Evolutionary conservation across 37 sponge, comb jelly and placozoan genomes (phyloP), one percentile per base, ranked within the genome.

Genomic region (Hormiphora californensis): DNA sequence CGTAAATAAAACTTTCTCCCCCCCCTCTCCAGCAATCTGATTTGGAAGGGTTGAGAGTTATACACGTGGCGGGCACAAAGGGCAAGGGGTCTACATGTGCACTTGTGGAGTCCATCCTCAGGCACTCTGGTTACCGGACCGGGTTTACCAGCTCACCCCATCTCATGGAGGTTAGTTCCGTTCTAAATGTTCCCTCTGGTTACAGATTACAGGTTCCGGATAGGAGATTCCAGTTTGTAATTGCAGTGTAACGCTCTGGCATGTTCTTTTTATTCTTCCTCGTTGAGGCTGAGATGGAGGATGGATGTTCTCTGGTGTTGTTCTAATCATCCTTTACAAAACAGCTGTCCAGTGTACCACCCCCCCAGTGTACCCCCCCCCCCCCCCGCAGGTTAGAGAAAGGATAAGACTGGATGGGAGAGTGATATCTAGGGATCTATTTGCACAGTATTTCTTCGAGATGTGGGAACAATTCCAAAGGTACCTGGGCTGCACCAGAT

Each of bases 381-480:
- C 93, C 54, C 90, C 92, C 30, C 61, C 91, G 28, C 94, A 96
- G 86, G 97, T 98, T 40, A 51, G 99, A 22, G 99, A 98, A 88
- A 88, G 99, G 21, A 94, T 98, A 30, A 88, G 95, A 8, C 53
- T 98, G 31, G 93, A 98, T 86, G 95, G 99, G n/a, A 21, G 34
- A 25, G 95, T 94, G 32, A 91, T 98, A 19, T 69, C 89, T 9
- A 90, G 89, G 41, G 59, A 54, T 23, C 67, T 85, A 31, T 98
- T 98, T 89, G 69, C 85, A 0, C 31, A 39, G 25, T 88, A 98
- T 62, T 98, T 94, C 89, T 93, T 92, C 92, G 59, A 90, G 40
- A 54, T 73, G 23, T 73, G 81, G 81, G 81, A 73, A 22, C 40
- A 40, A 46, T 73, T 73, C 27, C n/a, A 11, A 2, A 43, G 23